These are phyloP conservation scores for Cremastinae sp. DNA, from an alignment of 2,888 invertebrate species.

Conservation along the genomic window DNA sequence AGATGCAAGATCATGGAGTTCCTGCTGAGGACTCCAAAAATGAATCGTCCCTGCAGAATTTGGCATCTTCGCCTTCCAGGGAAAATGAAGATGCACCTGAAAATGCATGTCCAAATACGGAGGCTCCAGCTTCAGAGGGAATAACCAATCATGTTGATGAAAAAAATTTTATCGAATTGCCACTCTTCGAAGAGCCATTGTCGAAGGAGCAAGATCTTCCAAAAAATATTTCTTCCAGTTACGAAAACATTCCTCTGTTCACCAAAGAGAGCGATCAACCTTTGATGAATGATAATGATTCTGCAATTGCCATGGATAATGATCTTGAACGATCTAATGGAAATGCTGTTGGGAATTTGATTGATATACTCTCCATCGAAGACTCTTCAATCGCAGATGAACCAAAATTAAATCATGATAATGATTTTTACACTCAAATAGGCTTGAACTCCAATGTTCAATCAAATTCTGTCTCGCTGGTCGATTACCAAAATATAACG, in stretches of 20 bases:
- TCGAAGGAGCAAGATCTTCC: slow-evolving; percentile 43
- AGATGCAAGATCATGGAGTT: slow-evolving; percentile 40
- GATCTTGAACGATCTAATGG: background rate
- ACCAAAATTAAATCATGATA: background rate
- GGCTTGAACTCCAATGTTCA: background rate
- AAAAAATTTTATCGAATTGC: background rate
- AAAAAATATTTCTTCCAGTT: slow-evolving; percentile 46
- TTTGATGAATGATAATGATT: background rate
- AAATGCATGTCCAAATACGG: background rate
- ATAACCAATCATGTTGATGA: background rate
- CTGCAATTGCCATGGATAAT: background rate
- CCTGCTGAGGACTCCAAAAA: background rate
- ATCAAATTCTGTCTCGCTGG: background rate
- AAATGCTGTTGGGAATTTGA: background rate
- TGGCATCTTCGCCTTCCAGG: background rate
- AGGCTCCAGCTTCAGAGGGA: background rate
- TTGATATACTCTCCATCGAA: background rate
- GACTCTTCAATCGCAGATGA: background rate
- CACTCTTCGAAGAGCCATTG: background rate
- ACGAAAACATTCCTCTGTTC: slow-evolving; percentile 46
- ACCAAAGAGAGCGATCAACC: background rate
- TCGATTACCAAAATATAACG: background rate
- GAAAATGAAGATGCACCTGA: background rate
- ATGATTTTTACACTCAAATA: background rate
- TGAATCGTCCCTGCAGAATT: background rate